Conservation (phyloP, 2,888 invertebrate genomes). For the Dasypolia templi region DNA sequence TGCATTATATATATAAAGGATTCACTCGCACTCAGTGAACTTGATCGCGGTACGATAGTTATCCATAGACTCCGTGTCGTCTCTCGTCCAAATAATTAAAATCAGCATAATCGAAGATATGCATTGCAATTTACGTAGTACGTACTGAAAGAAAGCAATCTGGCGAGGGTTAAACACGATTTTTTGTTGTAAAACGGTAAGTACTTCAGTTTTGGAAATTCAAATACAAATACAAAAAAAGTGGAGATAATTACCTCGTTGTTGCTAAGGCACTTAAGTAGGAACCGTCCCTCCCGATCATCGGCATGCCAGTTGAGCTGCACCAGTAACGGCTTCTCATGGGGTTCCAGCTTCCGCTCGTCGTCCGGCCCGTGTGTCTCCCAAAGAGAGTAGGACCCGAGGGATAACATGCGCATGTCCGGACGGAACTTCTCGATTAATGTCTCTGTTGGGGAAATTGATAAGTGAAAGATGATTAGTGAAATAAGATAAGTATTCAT, state of each 20-base stretch:
- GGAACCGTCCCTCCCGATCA: constrained; percentile 98
- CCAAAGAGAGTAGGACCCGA: constrained; percentile 94
- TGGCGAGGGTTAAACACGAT: too few relatives aligned
- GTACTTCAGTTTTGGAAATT: too few relatives aligned
- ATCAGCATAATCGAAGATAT: too few relatives aligned
- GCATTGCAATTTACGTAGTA: too few relatives aligned
- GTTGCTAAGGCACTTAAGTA: constrained; percentile 96
- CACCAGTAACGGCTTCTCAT: constrained; percentile 98
- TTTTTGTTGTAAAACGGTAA: too few relatives aligned
- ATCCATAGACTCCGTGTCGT: too few relatives aligned
- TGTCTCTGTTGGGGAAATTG: constrained; percentile 91
- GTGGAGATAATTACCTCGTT: constrained; percentile 90
- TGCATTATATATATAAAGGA: too few relatives aligned
- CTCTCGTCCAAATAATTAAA: too few relatives aligned
- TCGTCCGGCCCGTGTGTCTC: constrained; percentile 95
- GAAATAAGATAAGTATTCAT: neutral
- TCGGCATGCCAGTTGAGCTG: constrained; percentile 99
- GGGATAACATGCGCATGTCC: constrained; percentile 98
- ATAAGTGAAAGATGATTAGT: neutral
- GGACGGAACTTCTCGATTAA: constrained; percentile 99
- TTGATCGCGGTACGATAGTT: too few relatives aligned
- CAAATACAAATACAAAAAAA: neutral
- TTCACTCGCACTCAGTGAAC: too few relatives aligned
- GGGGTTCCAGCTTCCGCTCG: constrained; percentile 96
- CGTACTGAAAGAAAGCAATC: too few relatives aligned